A percentile compares a stretch with the other conserved stretches of the same genome.
These are phyloP conservation scores for Habropoda laboriosa DNA, from an alignment of 1,140 invertebrate genomes.

Conservation along the genomic window DNA sequence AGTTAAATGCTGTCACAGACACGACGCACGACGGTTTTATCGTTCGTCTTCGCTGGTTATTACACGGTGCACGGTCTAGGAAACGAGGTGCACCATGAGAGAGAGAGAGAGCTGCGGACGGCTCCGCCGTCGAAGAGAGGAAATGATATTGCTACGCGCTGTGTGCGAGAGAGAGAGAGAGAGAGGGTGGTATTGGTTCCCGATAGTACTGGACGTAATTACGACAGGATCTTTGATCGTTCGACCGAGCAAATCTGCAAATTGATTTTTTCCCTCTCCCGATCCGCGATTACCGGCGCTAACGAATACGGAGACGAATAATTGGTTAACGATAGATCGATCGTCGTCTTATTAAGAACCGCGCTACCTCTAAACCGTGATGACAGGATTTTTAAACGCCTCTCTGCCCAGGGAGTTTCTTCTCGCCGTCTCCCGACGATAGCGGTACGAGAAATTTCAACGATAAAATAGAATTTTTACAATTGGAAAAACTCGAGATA, in stretches of 20 bases:
- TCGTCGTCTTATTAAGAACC: constrained; percentile 11
- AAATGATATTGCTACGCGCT: constrained; percentile 29
- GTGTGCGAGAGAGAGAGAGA: too few relatives aligned
- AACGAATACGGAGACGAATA: constrained; percentile 35
- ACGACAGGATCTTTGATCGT: constrained; percentile 40
- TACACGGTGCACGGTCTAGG: background rate
- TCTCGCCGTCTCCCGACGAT: background rate
- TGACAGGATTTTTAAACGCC: background rate
- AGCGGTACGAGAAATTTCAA: background rate
- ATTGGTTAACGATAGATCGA: constrained; percentile 37
- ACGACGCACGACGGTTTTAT: constrained; percentile 15
- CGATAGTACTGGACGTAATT: constrained; percentile 44
- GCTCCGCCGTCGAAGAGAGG: background rate
- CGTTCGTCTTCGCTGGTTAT: too few relatives aligned
- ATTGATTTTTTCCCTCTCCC: constrained; percentile 49
- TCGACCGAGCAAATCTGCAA: constrained; percentile 32
- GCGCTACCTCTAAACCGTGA: background rate
- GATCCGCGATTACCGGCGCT: constrained; percentile 22
- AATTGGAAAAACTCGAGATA: too few relatives aligned
- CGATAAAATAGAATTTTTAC: too few relatives aligned
- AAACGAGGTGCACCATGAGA: background rate
- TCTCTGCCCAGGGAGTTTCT: background rate
- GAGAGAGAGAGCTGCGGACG: too few relatives aligned
- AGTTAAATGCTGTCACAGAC: constrained; percentile 36
- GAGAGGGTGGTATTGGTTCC: constrained; percentile 30